A percentile compares a stretch with the other conserved stretches of the same genome.
These are phyloP conservation scores for Tiaroga cobitis DNA, from an alignment of 2,797 vertebrate species.

Conservation along the genomic window DNA sequence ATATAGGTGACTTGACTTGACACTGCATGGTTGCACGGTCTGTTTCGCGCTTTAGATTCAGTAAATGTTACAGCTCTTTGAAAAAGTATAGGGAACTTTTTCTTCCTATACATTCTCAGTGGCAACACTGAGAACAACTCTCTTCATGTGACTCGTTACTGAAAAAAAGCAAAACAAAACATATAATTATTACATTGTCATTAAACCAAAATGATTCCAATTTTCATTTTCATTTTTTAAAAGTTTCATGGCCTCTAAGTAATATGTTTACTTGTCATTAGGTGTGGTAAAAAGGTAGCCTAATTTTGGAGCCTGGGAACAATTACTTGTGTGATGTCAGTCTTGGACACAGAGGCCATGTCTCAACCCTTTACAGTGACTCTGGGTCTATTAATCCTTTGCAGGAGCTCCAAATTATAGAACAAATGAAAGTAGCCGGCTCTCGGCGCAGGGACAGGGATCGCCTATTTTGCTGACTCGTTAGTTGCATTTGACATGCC, in stretches of 20 bases:
- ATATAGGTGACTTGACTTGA: background rate
- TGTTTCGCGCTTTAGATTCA: background rate
- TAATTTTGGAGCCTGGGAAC: conserved; percentile 9
- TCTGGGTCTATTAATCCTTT: conserved; percentile 45
- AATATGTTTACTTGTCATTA: background rate
- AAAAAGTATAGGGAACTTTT: background rate
- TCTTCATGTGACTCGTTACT: background rate
- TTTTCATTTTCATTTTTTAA: too few relatives aligned
- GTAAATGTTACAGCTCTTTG: background rate
- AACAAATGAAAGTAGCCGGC: conserved; percentile 49
- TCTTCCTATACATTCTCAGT: background rate
- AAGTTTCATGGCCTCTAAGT: too few relatives aligned
- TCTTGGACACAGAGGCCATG: conserved; percentile 34
- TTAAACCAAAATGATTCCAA: background rate
- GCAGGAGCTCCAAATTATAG: conserved; percentile 41
- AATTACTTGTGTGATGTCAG: conserved; percentile 44
- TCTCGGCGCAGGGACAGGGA: conserved; percentile 35
- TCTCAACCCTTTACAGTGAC: conserved; percentile 33
- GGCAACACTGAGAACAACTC: background rate
- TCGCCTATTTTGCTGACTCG: conserved; percentile 53
- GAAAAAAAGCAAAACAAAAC: background rate
- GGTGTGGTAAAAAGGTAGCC: conserved; percentile 4
- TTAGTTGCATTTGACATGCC: conserved; percentile 48
- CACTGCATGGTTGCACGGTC: background rate
- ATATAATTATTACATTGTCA: background rate